phyloP scores from a whole-genome alignment of 2,797 vertebrate species.

The Capromys pilorides region DNA sequence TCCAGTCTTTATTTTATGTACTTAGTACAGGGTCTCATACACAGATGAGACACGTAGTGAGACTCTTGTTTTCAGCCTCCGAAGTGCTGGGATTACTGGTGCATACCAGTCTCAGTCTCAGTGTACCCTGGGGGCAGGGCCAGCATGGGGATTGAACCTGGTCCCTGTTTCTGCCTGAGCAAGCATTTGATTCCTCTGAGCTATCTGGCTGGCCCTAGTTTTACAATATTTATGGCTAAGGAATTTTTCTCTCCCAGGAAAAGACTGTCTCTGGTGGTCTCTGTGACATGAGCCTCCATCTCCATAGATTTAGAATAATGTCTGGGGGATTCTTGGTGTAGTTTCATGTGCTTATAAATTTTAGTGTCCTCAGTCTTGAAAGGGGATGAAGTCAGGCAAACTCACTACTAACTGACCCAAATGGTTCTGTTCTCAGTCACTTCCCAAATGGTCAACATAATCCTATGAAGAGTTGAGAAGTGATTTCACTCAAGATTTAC shows the following conservation, averaged over 20 bases:
- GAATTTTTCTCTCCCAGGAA: not conserved
- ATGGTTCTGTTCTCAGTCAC: too few species aligned
- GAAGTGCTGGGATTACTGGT: too few species aligned
- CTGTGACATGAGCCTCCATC: not conserved
- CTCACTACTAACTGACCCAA: not conserved
- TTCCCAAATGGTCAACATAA: not conserved
- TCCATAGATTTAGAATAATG: not conserved
- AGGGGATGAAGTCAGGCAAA: not conserved
- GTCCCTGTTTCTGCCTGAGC: too few species aligned
- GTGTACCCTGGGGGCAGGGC: too few species aligned
- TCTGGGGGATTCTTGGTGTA: not conserved
- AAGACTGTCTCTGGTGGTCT: not conserved
- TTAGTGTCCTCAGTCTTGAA: not conserved
- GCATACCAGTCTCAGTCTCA: too few species aligned
- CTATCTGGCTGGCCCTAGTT: not conserved
- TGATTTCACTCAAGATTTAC: not conserved
- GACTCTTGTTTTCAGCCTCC: too few species aligned
- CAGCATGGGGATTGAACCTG: too few species aligned
- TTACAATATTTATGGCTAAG: not conserved
- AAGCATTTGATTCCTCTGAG: too few species aligned
- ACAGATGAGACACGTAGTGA: too few species aligned
- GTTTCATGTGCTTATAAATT: not conserved
- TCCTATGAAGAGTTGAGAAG: not conserved
- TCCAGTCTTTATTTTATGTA: not conserved
- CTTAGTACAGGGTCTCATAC: too few species aligned